Evolutionary conservation across 2,888 invertebrate genomes (phyloP).

Genomic region (Polydrusus pterygomalis): DNA sequence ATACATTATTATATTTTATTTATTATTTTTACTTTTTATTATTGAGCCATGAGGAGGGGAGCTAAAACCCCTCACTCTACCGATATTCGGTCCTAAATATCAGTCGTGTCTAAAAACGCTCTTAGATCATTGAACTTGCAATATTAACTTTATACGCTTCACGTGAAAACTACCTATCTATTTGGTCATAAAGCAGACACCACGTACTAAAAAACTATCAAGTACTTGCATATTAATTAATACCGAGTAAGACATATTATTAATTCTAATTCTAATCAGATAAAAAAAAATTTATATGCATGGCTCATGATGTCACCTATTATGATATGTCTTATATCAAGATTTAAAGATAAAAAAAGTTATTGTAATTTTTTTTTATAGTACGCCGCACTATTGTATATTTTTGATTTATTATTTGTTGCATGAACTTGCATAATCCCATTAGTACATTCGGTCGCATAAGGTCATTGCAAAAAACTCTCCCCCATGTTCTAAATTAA

Average conservation of each 20-base stretch:
- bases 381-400: too few species aligned
- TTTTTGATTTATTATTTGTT: neutral
- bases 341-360: too few species aligned
- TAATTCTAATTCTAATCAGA: slow-evolving; percentile 4
- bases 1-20: too few species aligned
- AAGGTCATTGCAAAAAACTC: neutral
- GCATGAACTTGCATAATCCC: neutral
- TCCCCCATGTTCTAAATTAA: slow-evolving; percentile 4
- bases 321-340: too few species aligned
- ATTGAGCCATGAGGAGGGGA: too few species aligned
- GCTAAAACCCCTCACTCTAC: too few species aligned
- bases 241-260: neutral
- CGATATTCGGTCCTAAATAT: too few species aligned
- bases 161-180: neutral
- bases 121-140: slow-evolving; percentile 3
- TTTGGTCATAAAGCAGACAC: neutral
- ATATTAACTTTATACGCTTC: neutral
- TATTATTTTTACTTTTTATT: too few species aligned
- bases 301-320: too few species aligned
- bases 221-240: slow-evolving; percentile 11
- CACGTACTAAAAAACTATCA: neutral
- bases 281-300: too few species aligned
- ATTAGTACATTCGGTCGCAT: slow-evolving; percentile 1
- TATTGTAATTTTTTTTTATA: neutral
- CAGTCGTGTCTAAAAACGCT: too few species aligned